Evolutionary conservation across 2,888 invertebrate genomes (phyloP).

Genomic region (Noctua janthina): DNA sequence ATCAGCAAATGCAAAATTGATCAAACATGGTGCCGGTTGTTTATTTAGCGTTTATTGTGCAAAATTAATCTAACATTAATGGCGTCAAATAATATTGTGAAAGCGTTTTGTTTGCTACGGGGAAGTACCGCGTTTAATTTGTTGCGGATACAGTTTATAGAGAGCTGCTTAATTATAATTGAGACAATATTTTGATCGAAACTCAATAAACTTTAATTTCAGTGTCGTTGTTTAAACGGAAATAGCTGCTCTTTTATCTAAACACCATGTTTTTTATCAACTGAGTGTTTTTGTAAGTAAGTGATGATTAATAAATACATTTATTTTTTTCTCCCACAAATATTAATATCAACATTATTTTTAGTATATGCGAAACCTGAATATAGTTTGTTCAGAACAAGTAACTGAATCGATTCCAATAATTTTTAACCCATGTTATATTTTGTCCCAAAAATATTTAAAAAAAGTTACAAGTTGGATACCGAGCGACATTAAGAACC

Average conservation of each 20-base stretch:
- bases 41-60: slow-evolving; percentile 33
- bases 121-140: slow-evolving; percentile 30
- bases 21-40: slow-evolving; percentile 35
- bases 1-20: slow-evolving; percentile 46
- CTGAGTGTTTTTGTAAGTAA: background rate
- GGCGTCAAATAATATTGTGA: slow-evolving; percentile 34
- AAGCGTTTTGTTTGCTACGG: slow-evolving; percentile 25
- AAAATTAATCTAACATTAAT: slow-evolving; percentile 51
- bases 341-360: too few relatives aligned
- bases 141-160: slow-evolving; percentile 18
- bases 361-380: too few relatives aligned
- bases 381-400: too few relatives aligned
- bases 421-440: too few relatives aligned
- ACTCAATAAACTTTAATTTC: background rate
- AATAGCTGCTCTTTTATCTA: background rate
- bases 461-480: too few relatives aligned
- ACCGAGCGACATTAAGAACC: too few relatives aligned
- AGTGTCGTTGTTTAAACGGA: background rate
- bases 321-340: too few relatives aligned
- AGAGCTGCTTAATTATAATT: slow-evolving; percentile 26
- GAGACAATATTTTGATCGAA: slow-evolving; percentile 29
- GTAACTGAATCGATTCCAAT: too few relatives aligned
- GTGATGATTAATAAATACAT: background rate
- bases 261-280: background rate
- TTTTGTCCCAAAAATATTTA: too few relatives aligned